Evolutionary conservation across 2,797 vertebrate species (phyloP), one percentile per base, ranked within the genome.

Genomic region (Hippocampus kuda): DNA sequence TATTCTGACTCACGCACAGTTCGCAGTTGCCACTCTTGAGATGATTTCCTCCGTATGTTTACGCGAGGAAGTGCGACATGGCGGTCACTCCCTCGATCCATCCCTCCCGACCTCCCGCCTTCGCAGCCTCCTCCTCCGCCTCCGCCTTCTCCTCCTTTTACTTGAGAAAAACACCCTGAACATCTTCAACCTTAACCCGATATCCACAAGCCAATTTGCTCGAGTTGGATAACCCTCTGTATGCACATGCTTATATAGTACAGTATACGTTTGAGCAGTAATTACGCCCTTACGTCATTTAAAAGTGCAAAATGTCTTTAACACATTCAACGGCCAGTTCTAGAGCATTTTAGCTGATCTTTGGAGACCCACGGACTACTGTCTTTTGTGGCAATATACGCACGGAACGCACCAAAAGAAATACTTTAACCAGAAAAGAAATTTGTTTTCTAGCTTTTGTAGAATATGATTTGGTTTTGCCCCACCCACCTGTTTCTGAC

Each of bases 21-120:
- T 68, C 69, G 69, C 3, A 2, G 24, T 70, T 24, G 53, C 12
- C 16, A 66, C 74, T 62, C 27, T 65, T 77, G 49, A 66, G 13
- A 5, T 69, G 71, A 63, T 64, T 66, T 22, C 75, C 27, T 74
- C 54, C 2, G 15, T 66, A 72, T 78, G 68, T 80, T 81, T 78
- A 72, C 66, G 65, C 67, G 64, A 70, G 34, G n/a, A 66, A 65
- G 59, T 41, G 34, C 24, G 34, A 67, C 60, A 53, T 10, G n/a
- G 48, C 80, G 81, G 77, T 83, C 78, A 75, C 71, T 73, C 61
- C 48, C 34, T 38, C 59, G 48, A 7, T 59, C 44, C 44, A 4
- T 71, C 65, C 26, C 26, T 61, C 26, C 15, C 68, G 44, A 48
- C 75, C 66, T 60, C 74, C 63, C 46, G 74, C 65, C 46, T 81